Conservation (phyloP, 2,113 vertebrate genomes). For the Stigmatopora argus region DNA sequence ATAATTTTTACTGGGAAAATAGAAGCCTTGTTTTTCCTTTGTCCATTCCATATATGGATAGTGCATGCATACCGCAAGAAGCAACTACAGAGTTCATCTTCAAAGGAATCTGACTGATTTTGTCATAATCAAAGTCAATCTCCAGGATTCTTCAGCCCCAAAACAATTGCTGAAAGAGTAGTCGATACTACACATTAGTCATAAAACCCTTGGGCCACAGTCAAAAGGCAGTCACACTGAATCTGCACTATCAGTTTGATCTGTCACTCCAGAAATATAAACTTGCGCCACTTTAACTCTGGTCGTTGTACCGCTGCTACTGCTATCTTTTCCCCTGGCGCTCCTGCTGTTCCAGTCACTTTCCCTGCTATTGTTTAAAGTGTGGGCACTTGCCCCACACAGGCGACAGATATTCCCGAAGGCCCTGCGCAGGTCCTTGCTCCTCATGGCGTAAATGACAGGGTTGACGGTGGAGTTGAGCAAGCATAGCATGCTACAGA, state of each 20-base stretch:
- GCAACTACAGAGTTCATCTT: slow-evolving; percentile 13
- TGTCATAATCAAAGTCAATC: slow-evolving; percentile 8
- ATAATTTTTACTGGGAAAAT: neutral
- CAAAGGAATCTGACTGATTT: neutral
- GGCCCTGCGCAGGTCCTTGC: slow-evolving; percentile 91
- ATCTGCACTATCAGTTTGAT: slow-evolving; percentile 78
- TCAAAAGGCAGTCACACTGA: slow-evolving; percentile 70
- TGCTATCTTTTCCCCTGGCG: slow-evolving; percentile 74
- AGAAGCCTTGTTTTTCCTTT: neutral
- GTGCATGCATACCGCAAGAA: neutral
- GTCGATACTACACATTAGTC: slow-evolving; percentile 24
- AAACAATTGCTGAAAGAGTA: slow-evolving; percentile 15
- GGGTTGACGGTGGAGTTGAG: slow-evolving; percentile 98
- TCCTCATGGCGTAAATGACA: slow-evolving; percentile 96
- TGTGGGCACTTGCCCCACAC: slow-evolving; percentile 74
- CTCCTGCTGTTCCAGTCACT: slow-evolving; percentile 90
- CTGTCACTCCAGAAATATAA: slow-evolving; percentile 88
- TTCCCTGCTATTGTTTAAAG: slow-evolving; percentile 90
- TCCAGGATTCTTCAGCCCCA: slow-evolving; percentile 18
- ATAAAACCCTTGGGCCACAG: slow-evolving; percentile 23
- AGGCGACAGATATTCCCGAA: slow-evolving; percentile 86
- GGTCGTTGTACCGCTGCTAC: slow-evolving; percentile 78
- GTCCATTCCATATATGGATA: neutral
- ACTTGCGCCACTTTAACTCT: slow-evolving; percentile 93
- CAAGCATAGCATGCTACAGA: slow-evolving; percentile 95